Evolutionary conservation across 2,113 vertebrate genomes (phyloP).

Genomic region (Fregata magnificens): DNA sequence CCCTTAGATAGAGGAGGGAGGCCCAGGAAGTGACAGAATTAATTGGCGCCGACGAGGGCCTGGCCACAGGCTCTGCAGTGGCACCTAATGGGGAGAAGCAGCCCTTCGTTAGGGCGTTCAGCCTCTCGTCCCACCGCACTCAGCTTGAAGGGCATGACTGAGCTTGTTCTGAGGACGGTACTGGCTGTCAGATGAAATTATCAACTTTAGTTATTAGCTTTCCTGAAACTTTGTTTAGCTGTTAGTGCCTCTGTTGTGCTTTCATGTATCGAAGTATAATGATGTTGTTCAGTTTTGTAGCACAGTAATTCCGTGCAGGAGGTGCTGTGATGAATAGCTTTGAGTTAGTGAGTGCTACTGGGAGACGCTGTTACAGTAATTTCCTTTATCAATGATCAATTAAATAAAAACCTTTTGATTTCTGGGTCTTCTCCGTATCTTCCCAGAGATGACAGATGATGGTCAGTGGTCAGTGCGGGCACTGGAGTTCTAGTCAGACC

Average conservation of each 20-base stretch:
- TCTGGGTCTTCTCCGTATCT: neutral
- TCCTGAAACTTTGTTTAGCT: neutral
- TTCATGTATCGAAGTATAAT: neutral
- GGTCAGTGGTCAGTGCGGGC: neutral
- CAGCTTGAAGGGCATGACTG: neutral
- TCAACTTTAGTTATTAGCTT: accelerated
- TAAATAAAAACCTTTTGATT: neutral
- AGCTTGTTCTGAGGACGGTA: neutral
- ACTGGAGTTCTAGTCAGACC: neutral
- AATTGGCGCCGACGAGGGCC: neutral
- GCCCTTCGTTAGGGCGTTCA: accelerated
- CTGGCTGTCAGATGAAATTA: neutral
- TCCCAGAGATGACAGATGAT: neutral
- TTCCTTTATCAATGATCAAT: neutral
- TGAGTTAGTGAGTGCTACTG: neutral
- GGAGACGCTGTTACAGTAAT: neutral
- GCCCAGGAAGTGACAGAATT: neutral
- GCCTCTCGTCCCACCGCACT: accelerated
- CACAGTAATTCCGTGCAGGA: neutral
- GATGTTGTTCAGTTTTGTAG: neutral
- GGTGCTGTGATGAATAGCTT: neutral
- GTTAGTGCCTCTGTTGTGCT: neutral
- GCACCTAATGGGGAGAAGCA: neutral
- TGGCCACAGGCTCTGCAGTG: accelerated
- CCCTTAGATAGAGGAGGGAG: neutral